These are phyloP conservation scores for Takifugu ocellatus DNA, from an alignment of 2,797 vertebrate genomes.

Conservation along the genomic window DNA sequence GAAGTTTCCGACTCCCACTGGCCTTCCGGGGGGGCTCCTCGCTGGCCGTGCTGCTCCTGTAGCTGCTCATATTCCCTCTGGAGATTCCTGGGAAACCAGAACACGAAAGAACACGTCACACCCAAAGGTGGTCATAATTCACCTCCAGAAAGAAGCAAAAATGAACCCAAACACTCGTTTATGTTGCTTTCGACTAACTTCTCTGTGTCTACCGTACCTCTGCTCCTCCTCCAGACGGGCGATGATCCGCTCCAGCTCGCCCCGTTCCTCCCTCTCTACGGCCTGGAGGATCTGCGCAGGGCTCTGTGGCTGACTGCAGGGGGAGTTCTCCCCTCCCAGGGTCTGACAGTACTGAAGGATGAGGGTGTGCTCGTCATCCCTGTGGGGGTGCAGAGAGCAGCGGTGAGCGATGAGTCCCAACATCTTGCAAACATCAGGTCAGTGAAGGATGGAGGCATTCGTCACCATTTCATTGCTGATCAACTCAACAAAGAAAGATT, in stretches of 20 bases:
- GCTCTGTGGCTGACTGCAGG: conserved; percentile 91
- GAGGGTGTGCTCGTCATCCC: conserved; percentile 94
- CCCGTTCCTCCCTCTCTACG: conserved; percentile 90
- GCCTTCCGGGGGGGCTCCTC: conserved; percentile 69
- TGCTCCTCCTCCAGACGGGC: conserved; percentile 93
- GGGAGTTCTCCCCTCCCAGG: conserved; percentile 86
- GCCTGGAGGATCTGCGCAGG: conserved; percentile 95
- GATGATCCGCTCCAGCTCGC: conserved; percentile 90
- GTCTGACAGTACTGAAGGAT: conserved; percentile 98
- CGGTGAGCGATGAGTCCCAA: conserved; percentile 1
- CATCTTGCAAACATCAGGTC: no score
- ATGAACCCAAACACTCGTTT: not conserved
- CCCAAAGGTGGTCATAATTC: no score
- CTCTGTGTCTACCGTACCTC: conserved; percentile 68
- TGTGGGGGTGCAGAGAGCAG: conserved; percentile 46
- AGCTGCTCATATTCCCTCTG: conserved; percentile 92
- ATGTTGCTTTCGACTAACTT: not conserved
- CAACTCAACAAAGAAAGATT: no score
- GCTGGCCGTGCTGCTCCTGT: conserved; percentile 86
- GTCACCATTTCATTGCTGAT: no score
- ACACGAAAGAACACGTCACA: not conserved
- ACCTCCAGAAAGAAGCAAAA: not conserved
- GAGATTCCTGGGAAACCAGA: conserved; percentile 72
- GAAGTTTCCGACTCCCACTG: conserved; percentile 76
- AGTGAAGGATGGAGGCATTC: conserved; percentile 12